A percentile compares a stretch with the other conserved stretches of the same genome.
Evolutionary conservation across 2,797 vertebrate genomes (phyloP).

Genomic region (Sebastes vulpes): DNA sequence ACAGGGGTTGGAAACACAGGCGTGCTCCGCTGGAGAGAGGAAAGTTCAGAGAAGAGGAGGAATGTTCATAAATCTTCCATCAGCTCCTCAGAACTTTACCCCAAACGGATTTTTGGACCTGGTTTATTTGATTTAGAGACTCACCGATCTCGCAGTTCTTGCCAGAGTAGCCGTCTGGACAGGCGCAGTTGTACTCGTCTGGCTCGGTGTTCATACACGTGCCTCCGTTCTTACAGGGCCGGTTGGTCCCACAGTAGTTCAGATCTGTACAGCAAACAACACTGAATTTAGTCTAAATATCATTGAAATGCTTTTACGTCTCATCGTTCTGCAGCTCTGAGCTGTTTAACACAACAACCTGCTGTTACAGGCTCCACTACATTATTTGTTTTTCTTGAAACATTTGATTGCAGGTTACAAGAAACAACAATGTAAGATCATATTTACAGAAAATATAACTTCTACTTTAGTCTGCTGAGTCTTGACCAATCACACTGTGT

Average conservation of each 20-base stretch:
- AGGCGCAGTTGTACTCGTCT: conserved; percentile 92
- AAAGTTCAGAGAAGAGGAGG: neutral
- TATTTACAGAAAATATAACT: conserved; percentile 20
- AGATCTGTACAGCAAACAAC: conserved; percentile 85
- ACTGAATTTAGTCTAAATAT: neutral
- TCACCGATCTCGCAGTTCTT: conserved; percentile 96
- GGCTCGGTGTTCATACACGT: conserved; percentile 96
- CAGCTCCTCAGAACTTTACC: neutral
- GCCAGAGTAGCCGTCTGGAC: conserved; percentile 93
- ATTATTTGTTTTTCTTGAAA: neutral
- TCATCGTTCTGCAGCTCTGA: neutral
- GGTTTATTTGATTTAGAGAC: neutral
- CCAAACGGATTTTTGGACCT: neutral
- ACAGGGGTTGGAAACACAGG: conserved; percentile 95
- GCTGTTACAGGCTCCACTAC: neutral
- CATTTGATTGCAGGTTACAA: conserved; percentile 6
- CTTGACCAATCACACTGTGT: conserved; percentile 26
- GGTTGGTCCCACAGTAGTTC: conserved; percentile 97
- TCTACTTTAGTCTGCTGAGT: neutral
- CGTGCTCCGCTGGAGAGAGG: conserved; percentile 89
- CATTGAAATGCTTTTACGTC: neutral
- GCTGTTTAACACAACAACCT: neutral
- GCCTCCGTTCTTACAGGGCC: conserved; percentile 92
- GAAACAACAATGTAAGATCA: neutral
- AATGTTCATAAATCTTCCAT: neutral